phyloP scores from a whole-genome alignment of 2,113 vertebrate species.

The Catharus bicknelli region DNA sequence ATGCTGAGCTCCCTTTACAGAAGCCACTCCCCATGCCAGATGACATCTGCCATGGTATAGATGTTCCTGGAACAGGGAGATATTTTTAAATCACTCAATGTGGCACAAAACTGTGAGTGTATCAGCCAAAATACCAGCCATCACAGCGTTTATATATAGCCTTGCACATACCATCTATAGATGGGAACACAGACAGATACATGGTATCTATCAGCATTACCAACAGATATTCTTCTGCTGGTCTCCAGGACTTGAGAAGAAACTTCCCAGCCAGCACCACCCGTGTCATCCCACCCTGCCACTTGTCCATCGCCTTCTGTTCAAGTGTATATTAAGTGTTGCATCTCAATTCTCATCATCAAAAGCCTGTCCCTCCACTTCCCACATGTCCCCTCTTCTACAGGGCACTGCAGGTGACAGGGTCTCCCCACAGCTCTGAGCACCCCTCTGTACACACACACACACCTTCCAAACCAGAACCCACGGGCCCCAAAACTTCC shows the following conservation, averaged over 20 bases:
- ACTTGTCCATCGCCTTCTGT: not conserved
- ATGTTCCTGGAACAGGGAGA: constrained; percentile 61
- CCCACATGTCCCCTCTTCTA: no score
- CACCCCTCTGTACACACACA: not conserved
- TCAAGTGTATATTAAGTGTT: not conserved
- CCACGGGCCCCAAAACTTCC: not conserved
- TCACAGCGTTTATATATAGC: constrained; percentile 60
- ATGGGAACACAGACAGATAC: constrained; percentile 42
- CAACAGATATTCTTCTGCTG: constrained; percentile 7
- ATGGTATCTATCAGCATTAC: constrained; percentile 22
- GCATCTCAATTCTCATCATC: not conserved
- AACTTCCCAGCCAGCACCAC: not conserved
- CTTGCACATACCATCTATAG: constrained; percentile 26
- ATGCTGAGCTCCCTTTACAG: constrained; percentile 4
- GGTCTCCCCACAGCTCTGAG: not conserved
- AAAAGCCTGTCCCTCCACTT: not conserved
- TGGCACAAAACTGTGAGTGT: constrained; percentile 65
- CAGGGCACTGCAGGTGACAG: not conserved
- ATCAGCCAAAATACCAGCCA: constrained; percentile 74
- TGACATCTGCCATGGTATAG: constrained; percentile 50
- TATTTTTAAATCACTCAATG: constrained; percentile 67
- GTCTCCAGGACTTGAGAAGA: not conserved
- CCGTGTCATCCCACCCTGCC: accelerated
- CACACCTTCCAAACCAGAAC: not conserved
- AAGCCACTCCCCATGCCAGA: constrained; percentile 31